These are phyloP conservation scores for Adelosebastes latens DNA, from an alignment of 2,797 vertebrate species.

Conservation along the genomic window DNA sequence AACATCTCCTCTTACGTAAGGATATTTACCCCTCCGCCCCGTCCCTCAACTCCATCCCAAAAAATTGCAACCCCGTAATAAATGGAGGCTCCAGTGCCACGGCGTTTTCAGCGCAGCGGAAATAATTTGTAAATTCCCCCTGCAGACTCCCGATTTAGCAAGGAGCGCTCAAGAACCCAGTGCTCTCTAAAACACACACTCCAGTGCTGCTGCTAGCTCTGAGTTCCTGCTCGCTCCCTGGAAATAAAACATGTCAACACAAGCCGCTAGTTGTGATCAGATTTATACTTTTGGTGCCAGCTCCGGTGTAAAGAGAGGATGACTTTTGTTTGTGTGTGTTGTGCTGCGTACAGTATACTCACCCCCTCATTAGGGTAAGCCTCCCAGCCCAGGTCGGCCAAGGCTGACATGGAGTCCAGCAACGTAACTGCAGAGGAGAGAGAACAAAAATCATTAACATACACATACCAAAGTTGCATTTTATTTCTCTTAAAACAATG, in stretches of 20 bases:
- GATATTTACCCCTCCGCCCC: conserved; percentile 37
- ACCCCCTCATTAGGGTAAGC: conserved; percentile 88
- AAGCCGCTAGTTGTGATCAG: conserved; percentile 23
- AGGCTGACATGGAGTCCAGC: conserved; percentile 87
- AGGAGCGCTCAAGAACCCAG: conserved; percentile 51
- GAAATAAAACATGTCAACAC: conserved; percentile 47
- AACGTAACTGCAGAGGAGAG: conserved; percentile 79
- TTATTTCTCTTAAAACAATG: not conserved
- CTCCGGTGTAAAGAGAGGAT: not conserved
- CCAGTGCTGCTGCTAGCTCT: conserved; percentile 15
- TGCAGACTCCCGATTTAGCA: conserved; percentile 72
- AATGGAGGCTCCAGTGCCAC: conserved; percentile 55
- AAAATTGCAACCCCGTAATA: conserved; percentile 50
- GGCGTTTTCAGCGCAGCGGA: conserved; percentile 69
- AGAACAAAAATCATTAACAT: conserved; percentile 26
- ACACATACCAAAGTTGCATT: not conserved
- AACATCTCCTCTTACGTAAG: conserved; percentile 54
- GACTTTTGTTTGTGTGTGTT: conserved; percentile 16
- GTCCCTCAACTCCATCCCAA: conserved; percentile 30
- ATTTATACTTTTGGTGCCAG: conserved; percentile 21
- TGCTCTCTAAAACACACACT: conserved; percentile 64
- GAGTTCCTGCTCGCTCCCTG: conserved; percentile 10
- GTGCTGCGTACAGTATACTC: conserved; percentile 63
- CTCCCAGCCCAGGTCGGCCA: conserved; percentile 88
- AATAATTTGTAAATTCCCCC: conserved; percentile 77